Evolutionary conservation across 2,797 vertebrate species (phyloP).

Genomic region (Eremophila alpestris): DNA sequence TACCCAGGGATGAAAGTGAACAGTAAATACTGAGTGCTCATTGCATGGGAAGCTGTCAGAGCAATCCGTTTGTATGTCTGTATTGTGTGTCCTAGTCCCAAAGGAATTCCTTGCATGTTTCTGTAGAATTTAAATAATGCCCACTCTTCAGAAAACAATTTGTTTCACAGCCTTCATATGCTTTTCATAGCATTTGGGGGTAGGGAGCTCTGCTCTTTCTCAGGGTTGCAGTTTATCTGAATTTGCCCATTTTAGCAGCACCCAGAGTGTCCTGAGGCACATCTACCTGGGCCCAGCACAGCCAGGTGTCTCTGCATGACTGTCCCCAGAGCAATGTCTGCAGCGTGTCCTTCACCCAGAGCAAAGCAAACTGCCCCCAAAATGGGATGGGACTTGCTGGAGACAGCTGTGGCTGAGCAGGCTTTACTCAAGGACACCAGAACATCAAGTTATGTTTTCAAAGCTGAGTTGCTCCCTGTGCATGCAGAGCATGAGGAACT

Average conservation of each 20-base stretch:
- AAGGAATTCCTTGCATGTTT: conserved; percentile 14
- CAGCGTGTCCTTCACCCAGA: fast-evolving
- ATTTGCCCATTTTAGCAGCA: background rate
- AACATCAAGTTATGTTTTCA: background rate
- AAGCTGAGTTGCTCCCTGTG: background rate
- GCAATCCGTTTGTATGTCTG: background rate
- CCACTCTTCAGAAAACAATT: background rate
- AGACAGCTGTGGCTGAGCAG: background rate
- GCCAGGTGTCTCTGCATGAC: background rate
- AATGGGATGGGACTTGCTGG: background rate
- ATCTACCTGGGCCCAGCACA: background rate
- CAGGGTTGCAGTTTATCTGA: background rate
- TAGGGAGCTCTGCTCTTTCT: conserved; percentile 13
- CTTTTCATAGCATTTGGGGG: background rate
- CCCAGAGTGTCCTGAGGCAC: background rate
- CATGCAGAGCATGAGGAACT: background rate
- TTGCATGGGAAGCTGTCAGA: conserved; percentile 31
- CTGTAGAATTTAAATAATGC: conserved; percentile 1
- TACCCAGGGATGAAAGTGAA: conserved; percentile 14
- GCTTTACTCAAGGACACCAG: background rate
- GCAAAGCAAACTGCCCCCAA: background rate
- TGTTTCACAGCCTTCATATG: background rate
- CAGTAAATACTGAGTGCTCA: background rate
- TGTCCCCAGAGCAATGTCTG: fast-evolving
- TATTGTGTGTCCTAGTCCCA: background rate